Base-by-base conservation (phyloP, 1,140 invertebrate species). In the Epicauta chinensis region DNA sequence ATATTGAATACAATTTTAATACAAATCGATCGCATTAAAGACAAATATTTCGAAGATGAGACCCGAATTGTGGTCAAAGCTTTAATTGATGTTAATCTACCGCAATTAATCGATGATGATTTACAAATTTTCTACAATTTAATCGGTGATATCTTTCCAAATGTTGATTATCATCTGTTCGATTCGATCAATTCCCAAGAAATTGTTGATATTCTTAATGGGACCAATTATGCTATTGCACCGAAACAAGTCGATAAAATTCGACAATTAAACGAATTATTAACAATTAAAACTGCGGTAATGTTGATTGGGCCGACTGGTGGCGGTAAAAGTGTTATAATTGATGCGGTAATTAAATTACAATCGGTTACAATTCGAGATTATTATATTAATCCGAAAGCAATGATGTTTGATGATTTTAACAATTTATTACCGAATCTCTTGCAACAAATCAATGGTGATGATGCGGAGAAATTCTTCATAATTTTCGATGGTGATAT, bases 401-500 rank as follows among this genome's bases (percentile, higher is more conserved):
- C 92, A 13, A 88, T 84, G 58, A 87, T 87, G 3, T 89, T 94
- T 2, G 81, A 87, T 51, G 91, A 95, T 71, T 73, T 96, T 14
- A 92, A 96, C 71, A 92, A 92, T 14, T 74, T 95, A 2, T 77
- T 94, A 48, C 93, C 91, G 1, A 87, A 83, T 64, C 93, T 94
- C 60, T 95, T 95, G 73, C 78, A 91, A n/a, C n/a, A n/a, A n/a
- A n/a, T n/a, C n/a, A n/a, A n/a, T n/a, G n/a, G n/a, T n/a, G n/a
- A n/a, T 34, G 88, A 92, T 68, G 87, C 93, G 67, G 95, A 95
- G 73, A 84, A 80, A 68, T 75, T 79, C 81, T 81, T 42, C 94
- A 91, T 63, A 91, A 92, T 54, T 72, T 94, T 93, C 73, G 93
- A 96, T 68, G 93, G 93, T 4, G 91, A 95, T 66, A 89, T 96